Evolutionary conservation across 2,888 invertebrate genomes (phyloP).

Genomic region (Baccha elongata): DNA sequence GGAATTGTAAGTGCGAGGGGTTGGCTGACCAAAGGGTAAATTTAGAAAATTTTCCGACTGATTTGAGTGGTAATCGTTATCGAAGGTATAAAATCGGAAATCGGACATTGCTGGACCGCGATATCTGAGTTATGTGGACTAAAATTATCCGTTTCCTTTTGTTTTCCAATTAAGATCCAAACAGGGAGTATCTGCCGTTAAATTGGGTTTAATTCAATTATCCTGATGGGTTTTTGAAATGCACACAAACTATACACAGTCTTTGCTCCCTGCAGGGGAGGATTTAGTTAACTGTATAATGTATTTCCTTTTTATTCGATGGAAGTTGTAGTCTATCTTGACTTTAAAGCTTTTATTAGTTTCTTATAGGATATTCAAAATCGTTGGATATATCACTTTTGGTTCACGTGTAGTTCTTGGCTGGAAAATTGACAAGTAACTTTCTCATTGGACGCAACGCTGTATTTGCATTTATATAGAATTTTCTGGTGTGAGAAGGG

Average conservation of each 20-base stretch:
- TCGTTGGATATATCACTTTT: background rate
- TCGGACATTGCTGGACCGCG: constrained; percentile 78
- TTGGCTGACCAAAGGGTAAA: constrained; percentile 77
- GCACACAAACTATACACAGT: background rate
- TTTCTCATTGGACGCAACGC: constrained; percentile 61
- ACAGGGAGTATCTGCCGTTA: background rate
- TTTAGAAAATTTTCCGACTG: constrained; percentile 77
- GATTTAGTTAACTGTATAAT: background rate
- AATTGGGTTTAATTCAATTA: constrained; percentile 35
- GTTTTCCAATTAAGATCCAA: background rate
- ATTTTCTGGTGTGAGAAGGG: constrained; percentile 5
- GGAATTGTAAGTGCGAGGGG: constrained; percentile 69
- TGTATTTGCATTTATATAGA: constrained; percentile 44
- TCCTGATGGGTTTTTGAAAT: constrained; percentile 19
- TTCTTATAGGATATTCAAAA: constrained; percentile 29
- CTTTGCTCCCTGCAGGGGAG: background rate
- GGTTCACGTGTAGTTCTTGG: constrained; percentile 67
- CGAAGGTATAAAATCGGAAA: constrained; percentile 80
- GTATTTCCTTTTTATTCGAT: constrained; percentile 14
- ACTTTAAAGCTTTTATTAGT: constrained; percentile 1
- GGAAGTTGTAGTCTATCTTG: background rate
- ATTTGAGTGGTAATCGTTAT: constrained; percentile 77
- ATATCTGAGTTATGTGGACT: constrained; percentile 1
- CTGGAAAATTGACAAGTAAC: constrained; percentile 68
- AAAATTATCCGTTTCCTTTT: constrained; percentile 4